Evolutionary conservation across 1,140 invertebrate species (phyloP).

Genomic region (Telenomus remus): DNA sequence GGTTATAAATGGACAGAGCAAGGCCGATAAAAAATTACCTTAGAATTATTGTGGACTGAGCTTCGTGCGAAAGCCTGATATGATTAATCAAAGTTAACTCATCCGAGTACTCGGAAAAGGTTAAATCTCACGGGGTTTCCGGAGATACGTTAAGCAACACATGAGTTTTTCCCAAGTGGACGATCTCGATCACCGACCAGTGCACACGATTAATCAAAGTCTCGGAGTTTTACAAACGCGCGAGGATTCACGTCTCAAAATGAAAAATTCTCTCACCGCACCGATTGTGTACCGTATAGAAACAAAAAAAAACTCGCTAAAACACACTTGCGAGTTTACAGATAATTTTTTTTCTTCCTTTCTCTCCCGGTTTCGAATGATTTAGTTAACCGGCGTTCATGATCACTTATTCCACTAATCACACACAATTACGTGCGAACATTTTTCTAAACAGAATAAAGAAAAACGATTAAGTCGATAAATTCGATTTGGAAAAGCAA

Average conservation of each 20-base stretch:
- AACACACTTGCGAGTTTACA: too few relatives aligned
- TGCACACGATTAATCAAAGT: constrained; percentile 52
- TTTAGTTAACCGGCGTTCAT: too few relatives aligned
- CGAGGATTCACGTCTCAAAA: constrained; percentile 24
- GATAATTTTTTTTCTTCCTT: too few relatives aligned
- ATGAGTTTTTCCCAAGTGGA: constrained; percentile 53
- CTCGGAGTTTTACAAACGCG: constrained; percentile 22
- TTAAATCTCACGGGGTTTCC: constrained; percentile 59
- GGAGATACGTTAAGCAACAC: constrained; percentile 46
- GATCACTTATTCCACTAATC: too few relatives aligned
- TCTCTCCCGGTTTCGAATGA: too few relatives aligned
- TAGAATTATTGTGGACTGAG: constrained; percentile 26
- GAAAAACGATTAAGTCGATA: constrained; percentile 16
- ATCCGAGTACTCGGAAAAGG: constrained; percentile 24
- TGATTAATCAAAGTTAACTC: constrained; percentile 46
- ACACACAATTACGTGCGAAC: too few relatives aligned
- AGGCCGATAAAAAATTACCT: constrained; percentile 28
- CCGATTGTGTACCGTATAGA: constrained; percentile 25
- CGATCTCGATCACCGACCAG: constrained; percentile 43
- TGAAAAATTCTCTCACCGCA: constrained; percentile 27
- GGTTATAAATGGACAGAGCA: constrained; percentile 33
- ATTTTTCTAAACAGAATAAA: constrained; percentile 12
- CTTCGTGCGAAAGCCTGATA: constrained; percentile 7
- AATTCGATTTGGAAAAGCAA: too few relatives aligned
- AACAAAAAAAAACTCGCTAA: constrained; percentile 27